Evolutionary conservation across 2,797 vertebrate species (phyloP).

Genomic region (Amblyraja radiata): DNA sequence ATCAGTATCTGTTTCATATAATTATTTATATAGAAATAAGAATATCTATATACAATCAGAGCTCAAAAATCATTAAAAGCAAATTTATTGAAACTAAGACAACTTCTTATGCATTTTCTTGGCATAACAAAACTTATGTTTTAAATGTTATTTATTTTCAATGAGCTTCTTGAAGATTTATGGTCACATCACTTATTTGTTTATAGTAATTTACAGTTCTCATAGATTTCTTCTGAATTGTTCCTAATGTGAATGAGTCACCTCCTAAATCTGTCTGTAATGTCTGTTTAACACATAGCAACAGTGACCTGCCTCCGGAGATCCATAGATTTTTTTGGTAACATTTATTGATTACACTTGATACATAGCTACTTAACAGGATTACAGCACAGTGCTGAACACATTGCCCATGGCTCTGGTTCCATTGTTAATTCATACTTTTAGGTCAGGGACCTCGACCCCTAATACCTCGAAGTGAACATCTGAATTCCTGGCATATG

Average conservation of each 20-base stretch:
- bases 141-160: neutral
- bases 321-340: neutral
- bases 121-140: neutral
- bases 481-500: neutral
- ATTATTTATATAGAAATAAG: neutral
- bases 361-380: neutral
- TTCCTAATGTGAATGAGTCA: neutral
- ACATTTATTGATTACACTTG: constrained; percentile 4
- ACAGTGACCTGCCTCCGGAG: neutral
- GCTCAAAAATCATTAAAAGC: neutral
- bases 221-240: neutral
- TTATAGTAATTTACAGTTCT: neutral
- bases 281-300: neutral
- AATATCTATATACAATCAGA: neutral
- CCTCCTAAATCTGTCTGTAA: neutral
- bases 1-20: neutral
- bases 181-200: neutral
- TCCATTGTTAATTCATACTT: neutral
- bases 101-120: neutral
- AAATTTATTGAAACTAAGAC: neutral
- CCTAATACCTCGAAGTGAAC: neutral
- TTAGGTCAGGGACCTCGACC: neutral
- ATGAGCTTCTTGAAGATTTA: no score
- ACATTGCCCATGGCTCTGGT: neutral
- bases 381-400: neutral